These are phyloP conservation scores for Bombus waltoni DNA, from an alignment of 1,140 invertebrate species.

Conservation along the genomic window DNA sequence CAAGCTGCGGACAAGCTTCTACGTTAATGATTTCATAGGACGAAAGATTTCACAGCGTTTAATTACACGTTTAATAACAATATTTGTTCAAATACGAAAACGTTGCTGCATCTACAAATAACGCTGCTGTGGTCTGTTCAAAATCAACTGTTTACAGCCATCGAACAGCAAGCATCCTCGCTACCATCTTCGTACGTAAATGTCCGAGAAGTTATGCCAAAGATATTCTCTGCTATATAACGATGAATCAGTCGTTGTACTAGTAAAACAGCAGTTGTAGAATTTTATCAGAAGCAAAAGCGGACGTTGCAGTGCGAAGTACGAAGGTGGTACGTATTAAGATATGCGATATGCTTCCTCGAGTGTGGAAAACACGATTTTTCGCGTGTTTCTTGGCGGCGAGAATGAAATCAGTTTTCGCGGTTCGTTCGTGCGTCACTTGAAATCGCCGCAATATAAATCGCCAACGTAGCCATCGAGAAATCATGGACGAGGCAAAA, in stretches of 20 bases:
- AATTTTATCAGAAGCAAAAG: not conserved
- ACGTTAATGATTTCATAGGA: not conserved
- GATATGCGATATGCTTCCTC: not conserved
- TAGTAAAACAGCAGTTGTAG: not conserved
- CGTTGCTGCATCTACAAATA: not conserved
- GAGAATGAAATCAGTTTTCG: not conserved
- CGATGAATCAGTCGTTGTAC: not conserved
- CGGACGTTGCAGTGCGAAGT: too few species aligned
- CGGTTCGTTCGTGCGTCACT: not conserved
- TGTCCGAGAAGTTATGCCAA: not conserved
- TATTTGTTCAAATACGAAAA: not conserved
- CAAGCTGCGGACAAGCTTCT: not conserved
- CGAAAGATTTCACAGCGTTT: not conserved
- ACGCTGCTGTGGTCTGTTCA: not conserved
- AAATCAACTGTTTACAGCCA: not conserved
- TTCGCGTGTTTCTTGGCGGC: not conserved
- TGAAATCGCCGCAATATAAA: slow-evolving; percentile 21
- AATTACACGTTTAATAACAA: not conserved
- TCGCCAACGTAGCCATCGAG: not conserved
- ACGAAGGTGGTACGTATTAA: too few species aligned
- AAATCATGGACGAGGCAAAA: slow-evolving; percentile 17
- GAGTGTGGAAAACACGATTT: not conserved
- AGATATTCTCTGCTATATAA: not conserved
- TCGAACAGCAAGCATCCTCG: too few species aligned
- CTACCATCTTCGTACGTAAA: too few species aligned